phyloP scores from a whole-genome alignment of 64 coral and sea anemone genomes.

The Platygyra sinensis region DNA sequence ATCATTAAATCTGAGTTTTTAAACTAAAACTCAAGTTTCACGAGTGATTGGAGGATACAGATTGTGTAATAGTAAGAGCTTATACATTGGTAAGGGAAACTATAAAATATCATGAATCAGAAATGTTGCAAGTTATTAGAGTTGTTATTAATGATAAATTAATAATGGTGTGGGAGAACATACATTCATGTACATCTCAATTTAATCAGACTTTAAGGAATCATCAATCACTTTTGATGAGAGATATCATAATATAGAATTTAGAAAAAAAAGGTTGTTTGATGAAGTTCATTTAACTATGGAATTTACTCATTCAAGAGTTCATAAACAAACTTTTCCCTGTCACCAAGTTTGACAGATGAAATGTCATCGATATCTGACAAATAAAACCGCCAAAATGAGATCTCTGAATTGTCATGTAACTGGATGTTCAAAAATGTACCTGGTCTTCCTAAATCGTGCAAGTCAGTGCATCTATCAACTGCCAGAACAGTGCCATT shows the following conservation, averaged over 20 bases:
- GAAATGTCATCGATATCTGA: neutral
- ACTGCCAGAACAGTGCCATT: constrained; percentile 38
- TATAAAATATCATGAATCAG: too few species aligned
- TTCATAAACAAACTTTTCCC: neutral
- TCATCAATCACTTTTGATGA: neutral
- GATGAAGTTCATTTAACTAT: neutral
- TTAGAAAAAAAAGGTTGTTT: neutral
- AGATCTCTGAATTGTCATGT: neutral
- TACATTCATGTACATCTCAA: too few species aligned
- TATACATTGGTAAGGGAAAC: too few species aligned
- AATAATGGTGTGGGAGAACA: too few species aligned
- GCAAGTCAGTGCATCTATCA: constrained; percentile 45
- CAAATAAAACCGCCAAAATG: neutral
- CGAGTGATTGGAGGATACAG: too few species aligned
- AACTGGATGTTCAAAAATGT: neutral
- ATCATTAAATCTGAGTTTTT: neutral
- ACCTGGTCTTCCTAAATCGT: constrained; percentile 48
- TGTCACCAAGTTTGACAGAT: neutral
- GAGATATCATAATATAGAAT: neutral
- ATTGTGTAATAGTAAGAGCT: too few species aligned
- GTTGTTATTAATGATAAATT: too few species aligned
- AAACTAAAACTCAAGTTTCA: too few species aligned
- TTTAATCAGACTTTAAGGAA: too few species aligned
- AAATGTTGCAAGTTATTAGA: too few species aligned
- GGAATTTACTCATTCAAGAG: neutral